Evolutionary conservation across 2,797 vertebrate species (phyloP).

Genomic region (Sphenodon punctatus): DNA sequence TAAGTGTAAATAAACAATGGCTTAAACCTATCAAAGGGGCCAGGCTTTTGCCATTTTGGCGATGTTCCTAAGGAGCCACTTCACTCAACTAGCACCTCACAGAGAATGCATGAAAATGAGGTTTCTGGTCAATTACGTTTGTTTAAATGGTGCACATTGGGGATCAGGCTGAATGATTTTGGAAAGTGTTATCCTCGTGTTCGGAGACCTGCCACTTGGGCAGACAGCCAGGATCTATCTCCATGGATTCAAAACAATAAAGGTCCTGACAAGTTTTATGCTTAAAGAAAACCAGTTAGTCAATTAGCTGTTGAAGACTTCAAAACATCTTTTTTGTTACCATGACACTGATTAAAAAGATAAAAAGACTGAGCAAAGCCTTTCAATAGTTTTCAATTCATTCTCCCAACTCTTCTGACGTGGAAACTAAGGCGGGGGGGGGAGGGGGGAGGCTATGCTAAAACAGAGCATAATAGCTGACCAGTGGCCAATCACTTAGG

Average conservation of each 20-base stretch:
- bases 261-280: conserved; percentile 54
- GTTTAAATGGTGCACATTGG: conserved; percentile 52
- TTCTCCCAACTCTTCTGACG: conserved; percentile 34
- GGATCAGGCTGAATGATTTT: conserved; percentile 37
- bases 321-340: conserved; percentile 67
- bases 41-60: conserved; percentile 39
- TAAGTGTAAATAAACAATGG: conserved; percentile 60
- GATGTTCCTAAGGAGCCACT: conserved; percentile 3
- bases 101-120: conserved; percentile 30
- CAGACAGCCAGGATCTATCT: conserved; percentile 51
- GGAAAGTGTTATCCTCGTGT: conserved; percentile 41
- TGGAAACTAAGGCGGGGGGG: background rate
- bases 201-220: conserved; percentile 52
- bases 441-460: conserved; percentile 11
- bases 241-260: conserved; percentile 47
- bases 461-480: conserved; percentile 37
- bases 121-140: conserved; percentile 58
- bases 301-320: conserved; percentile 64
- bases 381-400: conserved; percentile 52
- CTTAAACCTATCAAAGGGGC: conserved; percentile 47
- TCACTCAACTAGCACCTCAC: conserved; percentile 22
- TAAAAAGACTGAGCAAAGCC: conserved; percentile 48
- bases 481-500: conserved; percentile 19
- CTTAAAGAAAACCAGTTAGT: conserved; percentile 65
- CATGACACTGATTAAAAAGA: conserved; percentile 56